Base-by-base conservation (phyloP, 1,140 invertebrate genomes). In the Tribolium castaneum region DNA sequence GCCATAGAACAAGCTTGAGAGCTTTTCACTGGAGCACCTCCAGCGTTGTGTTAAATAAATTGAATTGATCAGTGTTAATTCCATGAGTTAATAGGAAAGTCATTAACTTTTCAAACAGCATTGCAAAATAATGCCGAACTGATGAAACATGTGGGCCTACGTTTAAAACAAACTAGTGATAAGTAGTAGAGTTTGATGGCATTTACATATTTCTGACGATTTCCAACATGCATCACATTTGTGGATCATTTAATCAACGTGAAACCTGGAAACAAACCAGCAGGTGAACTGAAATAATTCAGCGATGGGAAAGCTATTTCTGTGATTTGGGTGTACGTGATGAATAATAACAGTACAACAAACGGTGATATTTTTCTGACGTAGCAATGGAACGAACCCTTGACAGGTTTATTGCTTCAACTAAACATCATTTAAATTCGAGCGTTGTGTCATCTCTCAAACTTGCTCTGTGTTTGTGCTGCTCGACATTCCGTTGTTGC, bases 351-450 rank as follows among this genome's bases (percentile, higher is more conserved):
- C 50, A 52, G 45, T 73, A 12, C 19, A 73, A 12, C 49, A 35
- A 66, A 22, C 66, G 97, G 97, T 0, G 98, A 99, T 88, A 97
- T 97, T 75, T 98, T 97, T 88, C 90, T 97, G 78, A 81, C 82
- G 49, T 76, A 72, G 73, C 75, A 66, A 71, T 52, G 80, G 56
- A 78, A 72, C 59, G 66, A 75, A 81, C 54, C 25, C 76, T 75
- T 80, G 83, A 84, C 83, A 84, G 83, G 81, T 84, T 84, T 84
- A 84, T 84, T 84, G 83, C 81, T 75, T 80, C 74, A 78, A 80
- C 79, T 79, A 78, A 82, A 82, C 83, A 83, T 84, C 83, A 84
- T 84, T 84, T 84, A 84, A 84, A 84, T 84, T 84, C 83, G 83
- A 84, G 75, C 82, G 80, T 82, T 81, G 82, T 82, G 81, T 83